phyloP scores from a whole-genome alignment of 2,888 invertebrate species.

The Ochropleura leucogaster region DNA sequence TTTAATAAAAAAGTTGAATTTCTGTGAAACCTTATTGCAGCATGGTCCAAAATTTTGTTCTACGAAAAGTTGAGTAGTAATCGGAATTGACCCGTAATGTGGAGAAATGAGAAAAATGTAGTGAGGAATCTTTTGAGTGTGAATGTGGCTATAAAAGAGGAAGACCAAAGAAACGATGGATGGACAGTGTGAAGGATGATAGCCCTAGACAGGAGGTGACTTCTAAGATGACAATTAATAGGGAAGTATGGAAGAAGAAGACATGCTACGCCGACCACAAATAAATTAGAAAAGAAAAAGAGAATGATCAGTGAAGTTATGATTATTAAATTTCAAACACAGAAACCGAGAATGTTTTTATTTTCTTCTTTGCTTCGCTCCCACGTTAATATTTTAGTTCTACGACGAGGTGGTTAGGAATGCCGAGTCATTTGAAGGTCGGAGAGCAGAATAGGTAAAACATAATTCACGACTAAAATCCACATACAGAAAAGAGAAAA shows the following conservation, averaged over 20 bases:
- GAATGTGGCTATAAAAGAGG: too few relatives aligned
- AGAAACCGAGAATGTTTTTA: background rate
- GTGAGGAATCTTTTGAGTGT: too few relatives aligned
- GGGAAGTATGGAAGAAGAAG: too few relatives aligned
- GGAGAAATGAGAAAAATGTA: too few relatives aligned
- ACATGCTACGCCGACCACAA: too few relatives aligned
- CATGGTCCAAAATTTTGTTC: too few relatives aligned
- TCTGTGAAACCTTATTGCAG: background rate
- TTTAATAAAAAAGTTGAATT: background rate
- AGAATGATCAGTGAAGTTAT: background rate
- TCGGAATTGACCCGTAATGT: too few relatives aligned
- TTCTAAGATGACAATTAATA: too few relatives aligned
- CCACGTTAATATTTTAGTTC: background rate
- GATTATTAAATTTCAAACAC: background rate
- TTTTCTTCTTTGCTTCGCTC: background rate
- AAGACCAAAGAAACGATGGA: too few relatives aligned
- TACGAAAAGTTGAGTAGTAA: too few relatives aligned
- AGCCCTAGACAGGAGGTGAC: too few relatives aligned
- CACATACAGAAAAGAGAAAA: slow-evolving; percentile 3
- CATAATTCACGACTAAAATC: background rate
- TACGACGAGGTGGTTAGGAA: background rate
- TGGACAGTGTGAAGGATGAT: too few relatives aligned
- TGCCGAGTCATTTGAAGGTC: background rate
- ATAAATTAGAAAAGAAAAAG: background rate
- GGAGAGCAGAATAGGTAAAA: background rate